phyloP scores from a whole-genome alignment of 2,888 invertebrate genomes.

The Nomada fabriciana region DNA sequence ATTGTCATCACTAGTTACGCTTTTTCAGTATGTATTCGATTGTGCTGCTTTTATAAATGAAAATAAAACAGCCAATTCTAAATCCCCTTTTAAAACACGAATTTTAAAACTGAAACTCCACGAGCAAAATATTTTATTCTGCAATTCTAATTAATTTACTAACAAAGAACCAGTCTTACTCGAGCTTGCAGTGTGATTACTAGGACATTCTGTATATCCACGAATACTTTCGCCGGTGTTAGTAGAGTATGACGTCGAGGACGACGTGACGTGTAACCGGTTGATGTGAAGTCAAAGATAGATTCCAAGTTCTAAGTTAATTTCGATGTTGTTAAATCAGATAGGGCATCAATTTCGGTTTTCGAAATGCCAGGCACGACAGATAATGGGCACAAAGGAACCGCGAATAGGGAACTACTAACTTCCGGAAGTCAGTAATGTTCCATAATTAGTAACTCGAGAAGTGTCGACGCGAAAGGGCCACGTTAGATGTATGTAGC shows the following conservation, averaged over 20 bases:
- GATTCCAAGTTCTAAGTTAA: slow-evolving; percentile 43
- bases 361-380: slow-evolving; percentile 51
- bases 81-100: no score
- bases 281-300: slow-evolving; percentile 22
- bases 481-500: slow-evolving; percentile 34
- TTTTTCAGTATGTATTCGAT: no score
- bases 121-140: no score
- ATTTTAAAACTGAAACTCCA: no score
- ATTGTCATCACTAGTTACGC: no score
- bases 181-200: no score
- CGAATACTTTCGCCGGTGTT: background rate
- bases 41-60: no score
- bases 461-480: slow-evolving; percentile 58
- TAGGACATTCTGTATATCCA: no score
- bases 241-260: background rate
- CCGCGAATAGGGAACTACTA: slow-evolving; percentile 63
- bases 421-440: slow-evolving; percentile 70
- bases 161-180: no score
- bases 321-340: slow-evolving; percentile 56
- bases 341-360: slow-evolving; percentile 66
- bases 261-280: background rate
- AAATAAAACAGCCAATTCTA: no score
- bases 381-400: slow-evolving; percentile 64
- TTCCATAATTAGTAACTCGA: slow-evolving; percentile 69
- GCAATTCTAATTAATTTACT: no score